phyloP scores from a whole-genome alignment of 2,888 invertebrate species.

The Sepioteuthis lessoniana region DNA sequence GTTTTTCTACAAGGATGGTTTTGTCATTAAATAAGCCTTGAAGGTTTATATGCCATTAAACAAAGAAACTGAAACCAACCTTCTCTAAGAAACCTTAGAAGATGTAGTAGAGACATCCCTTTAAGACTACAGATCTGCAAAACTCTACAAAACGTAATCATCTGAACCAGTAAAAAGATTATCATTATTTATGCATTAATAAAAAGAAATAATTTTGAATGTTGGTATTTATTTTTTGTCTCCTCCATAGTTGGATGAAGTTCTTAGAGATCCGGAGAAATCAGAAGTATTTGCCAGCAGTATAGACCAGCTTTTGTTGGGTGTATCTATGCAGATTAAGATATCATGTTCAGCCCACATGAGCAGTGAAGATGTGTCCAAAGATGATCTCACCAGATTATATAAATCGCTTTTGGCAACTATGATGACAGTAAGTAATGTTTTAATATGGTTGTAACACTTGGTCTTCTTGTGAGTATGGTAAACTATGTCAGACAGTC shows the following conservation, averaged over 20 bases:
- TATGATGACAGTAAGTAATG: constrained; percentile 70
- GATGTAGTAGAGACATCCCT: too few relatives aligned
- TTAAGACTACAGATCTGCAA: too few relatives aligned
- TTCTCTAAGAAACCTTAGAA: too few relatives aligned
- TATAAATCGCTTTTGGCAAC: constrained; percentile 74
- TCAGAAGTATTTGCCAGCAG: constrained; percentile 77
- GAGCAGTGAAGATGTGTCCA: constrained; percentile 76
- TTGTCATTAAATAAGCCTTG: too few relatives aligned
- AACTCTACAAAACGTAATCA: too few relatives aligned
- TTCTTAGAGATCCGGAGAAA: constrained; percentile 77
- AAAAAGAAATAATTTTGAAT: background rate
- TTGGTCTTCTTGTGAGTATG: background rate
- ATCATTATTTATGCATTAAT: too few relatives aligned
- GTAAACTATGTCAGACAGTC: background rate
- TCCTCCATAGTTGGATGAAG: constrained; percentile 80
- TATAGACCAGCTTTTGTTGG: constrained; percentile 82
- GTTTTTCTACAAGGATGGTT: too few relatives aligned
- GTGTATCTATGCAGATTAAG: constrained; percentile 81
- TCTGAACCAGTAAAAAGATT: too few relatives aligned
- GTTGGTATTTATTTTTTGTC: background rate
- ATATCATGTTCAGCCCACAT: constrained; percentile 77
- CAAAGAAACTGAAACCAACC: too few relatives aligned
- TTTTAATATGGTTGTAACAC: background rate
- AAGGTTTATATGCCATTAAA: too few relatives aligned
- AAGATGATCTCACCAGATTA: constrained; percentile 74